phyloP scores from a whole-genome alignment of 2,888 invertebrate species.

The Eutolmus rufibarbis region DNA sequence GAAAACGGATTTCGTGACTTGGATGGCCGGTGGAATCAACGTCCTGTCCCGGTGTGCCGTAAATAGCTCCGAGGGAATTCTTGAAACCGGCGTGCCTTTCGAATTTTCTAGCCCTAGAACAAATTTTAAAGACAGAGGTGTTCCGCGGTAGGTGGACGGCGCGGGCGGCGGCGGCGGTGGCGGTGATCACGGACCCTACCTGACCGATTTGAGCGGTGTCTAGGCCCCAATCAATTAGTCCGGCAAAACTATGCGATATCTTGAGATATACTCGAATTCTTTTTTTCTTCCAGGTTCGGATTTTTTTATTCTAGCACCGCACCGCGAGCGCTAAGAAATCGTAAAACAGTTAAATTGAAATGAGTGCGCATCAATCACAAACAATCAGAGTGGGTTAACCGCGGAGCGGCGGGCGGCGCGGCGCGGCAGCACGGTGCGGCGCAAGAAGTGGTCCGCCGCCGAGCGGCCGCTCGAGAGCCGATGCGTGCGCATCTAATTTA shows the following conservation, averaged over 20 bases:
- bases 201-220: background rate
- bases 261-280: background rate
- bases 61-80: background rate
- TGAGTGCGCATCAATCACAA: constrained; percentile 36
- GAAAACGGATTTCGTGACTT: constrained; percentile 30
- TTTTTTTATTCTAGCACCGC: background rate
- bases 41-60: background rate
- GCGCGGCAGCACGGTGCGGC: background rate
- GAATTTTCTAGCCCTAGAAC: background rate
- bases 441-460: background rate
- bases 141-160: background rate
- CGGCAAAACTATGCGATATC: background rate
- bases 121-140: constrained; percentile 4
- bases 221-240: constrained; percentile 12
- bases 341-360: constrained; percentile 32
- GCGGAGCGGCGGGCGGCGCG: background rate
- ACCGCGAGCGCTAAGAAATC: background rate
- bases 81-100: background rate
- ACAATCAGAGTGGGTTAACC: constrained; percentile 35
- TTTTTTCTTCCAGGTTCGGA: background rate
- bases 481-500: constrained; percentile 43
- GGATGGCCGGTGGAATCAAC: background rate
- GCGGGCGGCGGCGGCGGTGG: too few species aligned
- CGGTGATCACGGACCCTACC: background rate
- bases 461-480: constrained; percentile 8